Conservation (phyloP, 2,797 vertebrate species). For the Oceanodroma leucorhoa region DNA sequence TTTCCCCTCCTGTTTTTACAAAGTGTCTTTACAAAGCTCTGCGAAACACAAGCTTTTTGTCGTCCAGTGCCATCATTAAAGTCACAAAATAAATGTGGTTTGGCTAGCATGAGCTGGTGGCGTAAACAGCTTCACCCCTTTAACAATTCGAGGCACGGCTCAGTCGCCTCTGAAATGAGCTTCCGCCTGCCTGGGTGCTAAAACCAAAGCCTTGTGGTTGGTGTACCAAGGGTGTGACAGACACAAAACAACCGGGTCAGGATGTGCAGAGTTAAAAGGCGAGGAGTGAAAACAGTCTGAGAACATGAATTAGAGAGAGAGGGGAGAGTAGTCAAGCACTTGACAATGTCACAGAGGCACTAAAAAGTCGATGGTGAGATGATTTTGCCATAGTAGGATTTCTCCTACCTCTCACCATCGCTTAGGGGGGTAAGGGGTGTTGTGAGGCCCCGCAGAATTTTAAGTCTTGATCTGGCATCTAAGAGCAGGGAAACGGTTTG, state of each 20-base stretch:
- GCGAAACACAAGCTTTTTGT: not conserved
- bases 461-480: not conserved
- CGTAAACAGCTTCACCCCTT: not conserved
- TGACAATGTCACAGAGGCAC: not conserved
- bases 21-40: not conserved
- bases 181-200: conserved; percentile 22
- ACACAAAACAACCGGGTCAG: not conserved
- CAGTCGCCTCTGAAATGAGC: not conserved
- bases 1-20: not conserved
- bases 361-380: not conserved
- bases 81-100: not conserved
- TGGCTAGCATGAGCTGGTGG: not conserved
- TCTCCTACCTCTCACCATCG: not conserved
- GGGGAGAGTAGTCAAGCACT: not conserved
- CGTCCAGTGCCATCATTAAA: not conserved
- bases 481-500: not conserved
- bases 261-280: conserved; percentile 30
- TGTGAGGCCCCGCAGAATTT: not conserved
- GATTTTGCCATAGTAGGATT: not conserved
- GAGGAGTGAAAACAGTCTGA: not conserved
- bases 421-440: not conserved
- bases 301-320: not conserved
- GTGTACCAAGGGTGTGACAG: conserved; percentile 10
- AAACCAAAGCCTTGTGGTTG: conserved; percentile 28
- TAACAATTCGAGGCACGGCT: conserved; percentile 36